Base-by-base conservation (phyloP, 2,888 invertebrate species). In the Amphimallon solstitiale region DNA sequence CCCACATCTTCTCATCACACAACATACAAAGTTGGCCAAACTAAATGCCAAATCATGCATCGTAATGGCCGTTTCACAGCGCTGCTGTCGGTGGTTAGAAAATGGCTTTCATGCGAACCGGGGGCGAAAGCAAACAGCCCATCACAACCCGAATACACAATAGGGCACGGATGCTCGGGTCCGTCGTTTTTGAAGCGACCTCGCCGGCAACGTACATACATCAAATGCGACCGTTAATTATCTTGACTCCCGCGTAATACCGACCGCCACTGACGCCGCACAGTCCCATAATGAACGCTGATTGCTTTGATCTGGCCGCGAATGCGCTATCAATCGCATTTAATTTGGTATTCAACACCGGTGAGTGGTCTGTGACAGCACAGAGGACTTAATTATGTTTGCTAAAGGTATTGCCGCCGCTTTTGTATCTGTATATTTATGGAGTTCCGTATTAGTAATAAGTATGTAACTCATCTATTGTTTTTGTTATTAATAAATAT, bases 291-390 rank as follows among this genome's bases (percentile, higher is more conserved):
- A 79, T 78, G 75, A 75, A 68, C 70, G 70, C 73, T 80, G 79
- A 80, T 80, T 79, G 75, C 78, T 79, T 78, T 79, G 78, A 79
- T 79, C 77, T 75, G 71, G 61, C 69, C 76, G 60, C 76, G 77
- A 75, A 66, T 71, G 72, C 70, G 69, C 75, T 74, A 77, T 78
- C 77, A 78, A 78, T 77, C 73, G 76, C 72, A 72, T 73, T 72
- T 78, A 77, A 79, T 79, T 78, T 72, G 70, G 71, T 68, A 77
- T 77, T 78, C 74, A 78, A 71, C 72, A 70, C 71, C 70, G 68
- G 72, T 72, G 72, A 70, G 56, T 59, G 65, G 65, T 64, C 66
- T 61, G 54, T 72, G 70, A 70, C 69, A 68, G 68, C 45, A 60
- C 67, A 70, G 71, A 73, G 71, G 68, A 73, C 74, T 74, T 75